Percentiles rank a stretch among this genome's conserved stretches.
Conservation (phyloP, 2,888 invertebrate species). For the Eucera pruinosa region DNA sequence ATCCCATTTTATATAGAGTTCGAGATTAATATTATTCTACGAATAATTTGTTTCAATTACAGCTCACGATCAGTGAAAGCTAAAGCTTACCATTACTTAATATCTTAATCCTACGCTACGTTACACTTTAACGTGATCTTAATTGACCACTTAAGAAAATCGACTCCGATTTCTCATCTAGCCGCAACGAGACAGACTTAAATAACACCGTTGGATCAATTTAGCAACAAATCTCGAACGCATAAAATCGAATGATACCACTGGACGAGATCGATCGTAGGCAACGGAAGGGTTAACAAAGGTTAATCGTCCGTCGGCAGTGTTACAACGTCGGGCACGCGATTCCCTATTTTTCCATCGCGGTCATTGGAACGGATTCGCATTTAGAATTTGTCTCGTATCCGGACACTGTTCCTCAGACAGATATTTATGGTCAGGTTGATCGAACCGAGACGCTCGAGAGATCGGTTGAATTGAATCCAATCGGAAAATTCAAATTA, state of each 20-base stretch:
- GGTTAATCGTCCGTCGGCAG: constrained; percentile 6
- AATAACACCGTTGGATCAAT: background rate
- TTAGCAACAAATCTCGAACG: background rate
- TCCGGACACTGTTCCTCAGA: constrained; percentile 2
- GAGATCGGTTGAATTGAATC: constrained; percentile 12
- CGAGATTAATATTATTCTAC: no score
- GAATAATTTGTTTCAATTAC: no score
- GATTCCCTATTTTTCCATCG: background rate
- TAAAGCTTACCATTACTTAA: no score
- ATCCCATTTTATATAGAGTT: no score
- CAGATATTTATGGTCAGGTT: constrained; percentile 2
- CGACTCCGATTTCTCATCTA: background rate
- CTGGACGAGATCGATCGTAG: background rate
- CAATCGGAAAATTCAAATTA: constrained; percentile 44
- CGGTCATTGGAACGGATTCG: constrained; percentile 1
- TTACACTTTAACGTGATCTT: background rate
- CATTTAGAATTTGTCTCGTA: constrained; percentile 21
- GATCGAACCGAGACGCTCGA: background rate
- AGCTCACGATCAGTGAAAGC: no score
- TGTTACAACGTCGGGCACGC: background rate
- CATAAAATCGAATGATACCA: background rate
- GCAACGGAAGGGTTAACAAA: constrained; percentile 11
- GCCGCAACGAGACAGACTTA: background rate
- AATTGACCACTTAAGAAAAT: background rate
- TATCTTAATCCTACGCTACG: background rate